Percentiles rank a stretch among this genome's conserved stretches.
These are phyloP conservation scores for Hepsetus odoe DNA, from an alignment of 2,113 vertebrate genomes.

Conservation along the genomic window DNA sequence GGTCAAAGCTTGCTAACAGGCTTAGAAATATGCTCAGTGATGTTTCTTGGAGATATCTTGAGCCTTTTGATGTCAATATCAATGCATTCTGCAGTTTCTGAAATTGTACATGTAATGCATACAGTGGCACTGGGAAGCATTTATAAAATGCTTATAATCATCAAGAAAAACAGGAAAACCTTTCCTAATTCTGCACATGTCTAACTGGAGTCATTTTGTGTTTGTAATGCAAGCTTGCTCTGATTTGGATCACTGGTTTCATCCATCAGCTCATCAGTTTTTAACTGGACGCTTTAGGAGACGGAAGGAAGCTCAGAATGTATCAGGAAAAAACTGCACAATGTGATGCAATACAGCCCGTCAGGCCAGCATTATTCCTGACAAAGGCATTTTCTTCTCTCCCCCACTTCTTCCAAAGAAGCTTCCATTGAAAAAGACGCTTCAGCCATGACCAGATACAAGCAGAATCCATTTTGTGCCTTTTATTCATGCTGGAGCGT, in stretches of 20 bases:
- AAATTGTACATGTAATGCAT: too few species aligned
- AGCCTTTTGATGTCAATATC: too few species aligned
- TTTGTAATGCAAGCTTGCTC: too few species aligned
- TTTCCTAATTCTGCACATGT: too few species aligned
- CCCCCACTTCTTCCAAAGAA: neutral
- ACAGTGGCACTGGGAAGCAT: too few species aligned
- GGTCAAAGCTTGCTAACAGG: neutral
- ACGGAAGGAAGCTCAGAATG: neutral
- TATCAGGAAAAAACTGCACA: neutral
- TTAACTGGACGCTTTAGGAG: neutral
- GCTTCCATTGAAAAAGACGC: conserved; percentile 23
- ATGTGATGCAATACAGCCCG: neutral
- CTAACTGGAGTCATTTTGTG: too few species aligned
- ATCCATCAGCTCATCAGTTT: neutral
- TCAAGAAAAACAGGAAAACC: too few species aligned
- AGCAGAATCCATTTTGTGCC: conserved; percentile 6
- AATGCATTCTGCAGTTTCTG: too few species aligned
- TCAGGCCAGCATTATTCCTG: neutral
- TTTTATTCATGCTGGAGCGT: conserved; percentile 14
- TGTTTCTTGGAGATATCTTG: neutral
- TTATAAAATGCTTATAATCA: too few species aligned
- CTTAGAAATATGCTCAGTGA: neutral
- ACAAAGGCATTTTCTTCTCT: neutral
- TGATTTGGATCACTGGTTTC: neutral
- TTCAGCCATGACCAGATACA: conserved; percentile 37